Conservation (phyloP, 2,888 invertebrate species). For the Stenotaenia linearis region DNA sequence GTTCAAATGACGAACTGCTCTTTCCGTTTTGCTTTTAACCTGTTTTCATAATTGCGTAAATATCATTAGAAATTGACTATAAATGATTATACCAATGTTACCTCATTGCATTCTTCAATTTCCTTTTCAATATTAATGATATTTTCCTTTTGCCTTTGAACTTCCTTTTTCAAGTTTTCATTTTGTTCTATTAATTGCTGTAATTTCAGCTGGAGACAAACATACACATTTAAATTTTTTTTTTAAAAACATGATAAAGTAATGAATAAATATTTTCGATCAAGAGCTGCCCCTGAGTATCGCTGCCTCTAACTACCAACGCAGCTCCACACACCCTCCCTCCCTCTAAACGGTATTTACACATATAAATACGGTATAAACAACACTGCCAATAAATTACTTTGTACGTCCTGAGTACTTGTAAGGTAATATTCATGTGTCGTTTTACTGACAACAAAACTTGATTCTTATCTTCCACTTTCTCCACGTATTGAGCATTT, state of each 20-base stretch:
- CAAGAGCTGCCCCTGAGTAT: no score
- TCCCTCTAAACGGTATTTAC: no score
- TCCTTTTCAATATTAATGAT: not conserved
- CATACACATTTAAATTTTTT: not conserved
- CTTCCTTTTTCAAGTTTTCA: not conserved
- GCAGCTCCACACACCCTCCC: no score
- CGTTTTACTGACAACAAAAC: not conserved
- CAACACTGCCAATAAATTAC: no score
- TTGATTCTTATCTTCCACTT: conserved; percentile 4
- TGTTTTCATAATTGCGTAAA: not conserved
- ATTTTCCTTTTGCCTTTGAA: not conserved
- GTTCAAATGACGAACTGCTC: not conserved
- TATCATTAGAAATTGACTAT: not conserved
- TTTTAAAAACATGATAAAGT: not conserved
- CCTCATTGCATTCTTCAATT: not conserved
- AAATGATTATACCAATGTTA: not conserved
- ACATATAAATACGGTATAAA: no score
- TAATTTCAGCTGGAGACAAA: not conserved
- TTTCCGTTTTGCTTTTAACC: not conserved
- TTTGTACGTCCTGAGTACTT: not conserved
- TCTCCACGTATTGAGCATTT: conserved; percentile 16
- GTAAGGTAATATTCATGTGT: not conserved
- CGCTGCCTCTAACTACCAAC: no score
- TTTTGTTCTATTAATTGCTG: not conserved
- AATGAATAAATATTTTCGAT: no score